These are phyloP conservation scores for Alouatta palliata DNA, from an alignment of 2,113 vertebrate species.

Conservation along the genomic window DNA sequence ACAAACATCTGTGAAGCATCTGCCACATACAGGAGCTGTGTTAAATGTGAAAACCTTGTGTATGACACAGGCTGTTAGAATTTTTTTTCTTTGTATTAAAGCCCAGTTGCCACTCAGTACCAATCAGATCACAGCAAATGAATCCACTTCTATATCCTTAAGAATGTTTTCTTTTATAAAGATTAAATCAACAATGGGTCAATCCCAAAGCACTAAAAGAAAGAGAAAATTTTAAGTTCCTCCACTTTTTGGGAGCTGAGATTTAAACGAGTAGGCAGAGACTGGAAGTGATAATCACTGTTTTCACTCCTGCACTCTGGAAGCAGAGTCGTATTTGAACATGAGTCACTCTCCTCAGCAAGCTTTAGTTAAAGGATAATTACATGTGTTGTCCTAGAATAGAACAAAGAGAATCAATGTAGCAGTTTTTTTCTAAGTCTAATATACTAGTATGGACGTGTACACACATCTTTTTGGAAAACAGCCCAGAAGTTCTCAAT, in stretches of 20 bases:
- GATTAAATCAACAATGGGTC: neutral
- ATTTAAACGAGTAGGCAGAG: neutral
- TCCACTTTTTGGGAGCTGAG: neutral
- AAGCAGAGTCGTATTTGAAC: conserved; percentile 28
- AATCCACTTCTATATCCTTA: neutral
- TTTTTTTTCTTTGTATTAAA: neutral
- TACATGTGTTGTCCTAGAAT: conserved; percentile 32
- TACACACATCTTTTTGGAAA: conserved; percentile 40
- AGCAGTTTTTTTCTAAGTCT: conserved; percentile 5
- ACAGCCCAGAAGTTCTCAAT: neutral
- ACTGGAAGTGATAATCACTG: neutral
- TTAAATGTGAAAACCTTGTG: neutral
- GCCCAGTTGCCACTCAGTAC: neutral
- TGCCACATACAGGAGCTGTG: neutral
- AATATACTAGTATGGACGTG: neutral
- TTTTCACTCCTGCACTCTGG: neutral
- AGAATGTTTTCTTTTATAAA: neutral
- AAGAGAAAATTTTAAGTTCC: neutral
- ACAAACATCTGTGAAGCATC: neutral
- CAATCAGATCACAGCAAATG: neutral
- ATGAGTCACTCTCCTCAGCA: neutral
- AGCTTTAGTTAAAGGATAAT: conserved; percentile 37
- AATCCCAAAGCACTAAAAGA: neutral
- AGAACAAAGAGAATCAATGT: conserved; percentile 52
- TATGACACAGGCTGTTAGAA: neutral